These are phyloP conservation scores for Taenioides sp. DNA, from an alignment of 2,797 vertebrate species.

Conservation along the genomic window DNA sequence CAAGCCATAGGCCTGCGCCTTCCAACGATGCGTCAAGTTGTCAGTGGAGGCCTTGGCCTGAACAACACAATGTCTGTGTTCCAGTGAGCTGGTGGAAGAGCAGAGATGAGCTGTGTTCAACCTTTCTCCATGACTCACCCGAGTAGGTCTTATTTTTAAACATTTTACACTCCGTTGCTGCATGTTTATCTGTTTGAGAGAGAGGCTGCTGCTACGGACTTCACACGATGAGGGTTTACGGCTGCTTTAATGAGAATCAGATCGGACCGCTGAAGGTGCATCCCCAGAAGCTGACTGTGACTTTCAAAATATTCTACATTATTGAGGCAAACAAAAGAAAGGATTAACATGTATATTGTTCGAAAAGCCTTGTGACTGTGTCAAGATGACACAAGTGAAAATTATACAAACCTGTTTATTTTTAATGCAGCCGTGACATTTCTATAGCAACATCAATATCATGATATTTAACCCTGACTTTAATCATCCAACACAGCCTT, in stretches of 20 bases:
- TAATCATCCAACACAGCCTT: slow-evolving; percentile 34
- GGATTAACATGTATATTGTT: slow-evolving; percentile 40
- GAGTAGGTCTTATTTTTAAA: slow-evolving; percentile 73
- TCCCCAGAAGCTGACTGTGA: slow-evolving; percentile 47
- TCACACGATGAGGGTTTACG: slow-evolving; percentile 74
- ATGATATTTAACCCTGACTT: slow-evolving; percentile 38
- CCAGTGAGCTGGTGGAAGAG: slow-evolving; percentile 64
- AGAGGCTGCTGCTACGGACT: slow-evolving; percentile 62
- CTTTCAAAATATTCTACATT: slow-evolving; percentile 22
- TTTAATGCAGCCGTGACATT: slow-evolving; percentile 32
- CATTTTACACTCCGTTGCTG: slow-evolving; percentile 64
- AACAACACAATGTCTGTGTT: slow-evolving; percentile 70
- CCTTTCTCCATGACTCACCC: slow-evolving; percentile 73
- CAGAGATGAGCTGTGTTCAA: slow-evolving; percentile 63
- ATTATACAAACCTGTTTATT: slow-evolving; percentile 37
- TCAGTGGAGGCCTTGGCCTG: slow-evolving; percentile 79
- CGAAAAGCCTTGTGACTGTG: slow-evolving; percentile 17
- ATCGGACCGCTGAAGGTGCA: slow-evolving; percentile 56
- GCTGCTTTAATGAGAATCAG: slow-evolving; percentile 72
- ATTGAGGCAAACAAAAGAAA: slow-evolving; percentile 18
- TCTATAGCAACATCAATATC: slow-evolving; percentile 50
- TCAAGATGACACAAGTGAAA: slow-evolving; percentile 43
- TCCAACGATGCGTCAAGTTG: slow-evolving; percentile 79
- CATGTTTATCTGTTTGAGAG: slow-evolving; percentile 69
- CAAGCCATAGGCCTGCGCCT: slow-evolving; percentile 70